A percentile compares a stretch with the other conserved stretches of the same genome.
phyloP scores from a whole-genome alignment of 2,888 invertebrate genomes.

The Elgonia sp. region DNA sequence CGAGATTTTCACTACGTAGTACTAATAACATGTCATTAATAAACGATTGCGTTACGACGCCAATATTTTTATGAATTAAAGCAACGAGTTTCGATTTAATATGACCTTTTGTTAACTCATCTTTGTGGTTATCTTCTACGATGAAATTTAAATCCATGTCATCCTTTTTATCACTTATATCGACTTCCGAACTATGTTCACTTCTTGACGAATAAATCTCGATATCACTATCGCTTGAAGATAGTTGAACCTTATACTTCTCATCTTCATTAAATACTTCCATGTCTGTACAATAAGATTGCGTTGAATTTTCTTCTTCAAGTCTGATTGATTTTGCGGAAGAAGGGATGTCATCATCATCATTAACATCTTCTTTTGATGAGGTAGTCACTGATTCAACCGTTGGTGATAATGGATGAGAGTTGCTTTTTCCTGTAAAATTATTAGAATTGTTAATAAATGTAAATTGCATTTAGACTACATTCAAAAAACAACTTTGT shows the following conservation, averaged over 20 bases:
- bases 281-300: slow-evolving; percentile 5
- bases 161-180: neutral
- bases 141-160: slow-evolving; percentile 6
- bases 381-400: neutral
- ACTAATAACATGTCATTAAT: neutral
- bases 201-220: slow-evolving; percentile 1
- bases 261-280: slow-evolving; percentile 16
- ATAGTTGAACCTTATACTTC: slow-evolving; percentile 3
- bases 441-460: slow-evolving; percentile 20
- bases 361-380: neutral
- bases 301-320: neutral
- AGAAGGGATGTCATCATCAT: too few relatives aligned
- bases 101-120: slow-evolving; percentile 12
- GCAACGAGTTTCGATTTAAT: slow-evolving; percentile 22
- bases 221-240: slow-evolving; percentile 18
- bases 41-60: neutral
- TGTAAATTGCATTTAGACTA: neutral
- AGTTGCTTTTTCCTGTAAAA: slow-evolving; percentile 14
- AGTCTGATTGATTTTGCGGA: too few relatives aligned
- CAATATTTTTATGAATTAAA: slow-evolving; percentile 29
- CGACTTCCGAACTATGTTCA: neutral
- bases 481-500: slow-evolving; percentile 10
- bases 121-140: slow-evolving; percentile 8
- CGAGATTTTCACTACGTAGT: slow-evolving; percentile 10
- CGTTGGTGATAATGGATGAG: slow-evolving; percentile 1